These are phyloP conservation scores for Pachydiplax longipennis DNA, from an alignment of 2,888 invertebrate genomes.

Conservation along the genomic window DNA sequence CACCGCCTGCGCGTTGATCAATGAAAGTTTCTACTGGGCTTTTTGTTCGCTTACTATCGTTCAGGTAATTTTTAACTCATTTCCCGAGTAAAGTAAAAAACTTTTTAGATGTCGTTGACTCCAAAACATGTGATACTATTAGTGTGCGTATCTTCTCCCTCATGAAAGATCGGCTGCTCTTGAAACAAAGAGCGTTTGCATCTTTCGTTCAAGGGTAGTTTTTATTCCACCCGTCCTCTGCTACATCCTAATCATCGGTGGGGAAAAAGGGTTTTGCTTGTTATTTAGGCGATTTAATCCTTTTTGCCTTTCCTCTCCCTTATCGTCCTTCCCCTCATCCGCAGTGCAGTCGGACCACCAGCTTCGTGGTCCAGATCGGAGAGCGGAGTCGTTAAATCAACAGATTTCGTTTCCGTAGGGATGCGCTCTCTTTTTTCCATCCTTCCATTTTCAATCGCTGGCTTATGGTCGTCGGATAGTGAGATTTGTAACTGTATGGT, in stretches of 20 bases:
- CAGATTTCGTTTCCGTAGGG: slow-evolving; percentile 2
- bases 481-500: background rate
- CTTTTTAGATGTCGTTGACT: background rate
- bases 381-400: slow-evolving; percentile 1
- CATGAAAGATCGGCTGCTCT: background rate
- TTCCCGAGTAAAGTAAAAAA: background rate
- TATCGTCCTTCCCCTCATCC: background rate
- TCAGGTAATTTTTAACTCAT: background rate
- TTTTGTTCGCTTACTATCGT: background rate
- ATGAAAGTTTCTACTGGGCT: no score
- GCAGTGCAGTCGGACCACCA: background rate
- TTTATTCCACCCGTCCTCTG: background rate
- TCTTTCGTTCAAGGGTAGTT: background rate
- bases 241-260: background rate
- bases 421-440: background rate
- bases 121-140: background rate
- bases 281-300: background rate
- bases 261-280: background rate
- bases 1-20: no score
- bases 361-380: background rate
- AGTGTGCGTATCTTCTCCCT: background rate
- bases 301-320: background rate
- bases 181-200: background rate
- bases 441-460: background rate
- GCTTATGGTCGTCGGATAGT: background rate